Evolutionary conservation across 2,888 invertebrate genomes (phyloP).

Genomic region (Stenurella melanura): DNA sequence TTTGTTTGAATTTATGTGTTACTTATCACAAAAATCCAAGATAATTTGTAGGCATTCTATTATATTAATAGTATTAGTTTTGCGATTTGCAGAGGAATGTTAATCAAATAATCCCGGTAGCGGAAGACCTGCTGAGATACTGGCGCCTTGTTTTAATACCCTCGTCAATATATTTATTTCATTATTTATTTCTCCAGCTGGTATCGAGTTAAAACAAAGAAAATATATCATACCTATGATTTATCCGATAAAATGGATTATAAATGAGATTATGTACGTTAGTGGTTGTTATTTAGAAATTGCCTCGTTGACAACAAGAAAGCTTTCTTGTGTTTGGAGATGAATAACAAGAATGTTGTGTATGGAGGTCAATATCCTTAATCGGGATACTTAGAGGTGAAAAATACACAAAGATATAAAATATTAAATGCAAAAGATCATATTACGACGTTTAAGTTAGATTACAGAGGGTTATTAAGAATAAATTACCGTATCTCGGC

Average conservation of each 20-base stretch:
- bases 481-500: too few species aligned
- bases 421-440: too few species aligned
- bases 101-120: not conserved
- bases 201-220: not conserved
- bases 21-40: too few species aligned
- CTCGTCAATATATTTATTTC: not conserved
- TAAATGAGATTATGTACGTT: not conserved
- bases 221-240: not conserved
- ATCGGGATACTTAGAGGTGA: not conserved
- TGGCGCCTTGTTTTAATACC: slow-evolving; percentile 1
- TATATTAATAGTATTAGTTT: not conserved
- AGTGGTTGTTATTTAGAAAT: not conserved
- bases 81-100: not conserved
- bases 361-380: not conserved
- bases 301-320: not conserved
- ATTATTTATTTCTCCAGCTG: slow-evolving; percentile 3
- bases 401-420: too few species aligned
- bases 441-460: too few species aligned
- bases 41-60: not conserved
- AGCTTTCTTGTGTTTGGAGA: not conserved
- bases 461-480: too few species aligned
- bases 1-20: too few species aligned
- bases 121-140: not conserved
- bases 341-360: not conserved
- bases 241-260: not conserved